A percentile compares a stretch with the other conserved stretches of the same genome.
These are phyloP conservation scores for Pyrocoelia pectoralis DNA, from an alignment of 2,888 invertebrate species.

Conservation along the genomic window DNA sequence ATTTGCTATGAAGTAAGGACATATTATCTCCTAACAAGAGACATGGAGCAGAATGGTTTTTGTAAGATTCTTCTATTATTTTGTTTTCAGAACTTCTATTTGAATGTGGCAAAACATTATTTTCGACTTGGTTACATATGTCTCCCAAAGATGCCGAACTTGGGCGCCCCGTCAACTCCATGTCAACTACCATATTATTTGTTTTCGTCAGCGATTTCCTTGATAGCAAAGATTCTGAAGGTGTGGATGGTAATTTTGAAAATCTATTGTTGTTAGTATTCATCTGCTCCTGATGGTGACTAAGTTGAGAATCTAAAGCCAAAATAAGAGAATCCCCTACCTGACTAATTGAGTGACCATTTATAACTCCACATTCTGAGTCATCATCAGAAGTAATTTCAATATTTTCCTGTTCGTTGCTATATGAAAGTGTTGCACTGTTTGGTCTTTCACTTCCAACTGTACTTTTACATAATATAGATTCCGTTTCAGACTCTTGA, in stretches of 20 bases:
- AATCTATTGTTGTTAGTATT: no score
- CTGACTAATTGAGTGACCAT: conserved; percentile 23
- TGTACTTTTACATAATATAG: conserved; percentile 23
- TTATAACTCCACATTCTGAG: conserved; percentile 35
- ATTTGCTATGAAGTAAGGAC: not conserved
- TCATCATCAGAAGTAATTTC: conserved; percentile 36
- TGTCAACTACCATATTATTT: conserved; percentile 5
- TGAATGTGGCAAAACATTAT: no score
- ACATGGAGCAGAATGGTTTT: no score
- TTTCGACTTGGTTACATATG: no score
- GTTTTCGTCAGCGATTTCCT: not conserved
- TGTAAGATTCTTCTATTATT: no score
- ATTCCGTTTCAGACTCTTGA: conserved; percentile 29
- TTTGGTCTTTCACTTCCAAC: not conserved
- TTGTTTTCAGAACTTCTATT: no score
- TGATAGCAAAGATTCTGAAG: conserved; percentile 13
- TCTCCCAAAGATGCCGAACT: no score
- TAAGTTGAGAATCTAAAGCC: not conserved
- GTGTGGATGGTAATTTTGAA: conserved; percentile 9
- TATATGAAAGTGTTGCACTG: not conserved
- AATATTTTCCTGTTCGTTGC: not conserved
- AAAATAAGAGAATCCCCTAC: not conserved
- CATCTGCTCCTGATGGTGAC: not conserved
- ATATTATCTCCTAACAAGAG: no score
- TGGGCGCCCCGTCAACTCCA: conserved; percentile 19